Conservation (phyloP, 2,113 vertebrate species). For the Apus apus region DNA sequence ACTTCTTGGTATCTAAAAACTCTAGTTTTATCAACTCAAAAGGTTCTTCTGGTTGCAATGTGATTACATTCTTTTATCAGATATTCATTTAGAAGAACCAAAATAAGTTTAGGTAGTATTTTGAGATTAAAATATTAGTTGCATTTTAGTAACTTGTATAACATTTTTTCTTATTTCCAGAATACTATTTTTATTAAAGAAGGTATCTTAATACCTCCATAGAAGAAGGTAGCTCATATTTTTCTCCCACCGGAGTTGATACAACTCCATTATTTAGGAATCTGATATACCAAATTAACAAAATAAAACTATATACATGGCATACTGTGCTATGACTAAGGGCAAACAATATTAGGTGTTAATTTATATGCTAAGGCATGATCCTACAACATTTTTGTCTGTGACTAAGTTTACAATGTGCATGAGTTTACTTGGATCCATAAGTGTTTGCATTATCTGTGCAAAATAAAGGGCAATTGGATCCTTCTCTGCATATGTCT, state of each 20-base stretch:
- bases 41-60: not conserved
- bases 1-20: not conserved
- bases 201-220: not conserved
- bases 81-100: not conserved
- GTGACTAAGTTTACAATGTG: not conserved
- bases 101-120: not conserved
- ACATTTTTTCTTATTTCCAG: not conserved
- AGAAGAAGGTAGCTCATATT: not conserved
- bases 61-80: constrained; percentile 27
- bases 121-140: constrained; percentile 10
- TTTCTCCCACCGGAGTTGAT: not conserved
- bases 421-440: not conserved
- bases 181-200: not conserved
- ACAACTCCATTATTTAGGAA: not conserved
- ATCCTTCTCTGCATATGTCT: rapidly evolving
- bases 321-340: not conserved
- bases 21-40: not conserved
- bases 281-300: not conserved
- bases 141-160: constrained; percentile 1
- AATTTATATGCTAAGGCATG: constrained; percentile 5
- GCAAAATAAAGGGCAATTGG: not conserved
- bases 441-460: not conserved
- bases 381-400: not conserved
- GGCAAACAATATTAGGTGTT: not conserved
- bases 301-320: not conserved